phyloP scores from a whole-genome alignment of 2,797 vertebrate species.

The Acanthurus tractus region DNA sequence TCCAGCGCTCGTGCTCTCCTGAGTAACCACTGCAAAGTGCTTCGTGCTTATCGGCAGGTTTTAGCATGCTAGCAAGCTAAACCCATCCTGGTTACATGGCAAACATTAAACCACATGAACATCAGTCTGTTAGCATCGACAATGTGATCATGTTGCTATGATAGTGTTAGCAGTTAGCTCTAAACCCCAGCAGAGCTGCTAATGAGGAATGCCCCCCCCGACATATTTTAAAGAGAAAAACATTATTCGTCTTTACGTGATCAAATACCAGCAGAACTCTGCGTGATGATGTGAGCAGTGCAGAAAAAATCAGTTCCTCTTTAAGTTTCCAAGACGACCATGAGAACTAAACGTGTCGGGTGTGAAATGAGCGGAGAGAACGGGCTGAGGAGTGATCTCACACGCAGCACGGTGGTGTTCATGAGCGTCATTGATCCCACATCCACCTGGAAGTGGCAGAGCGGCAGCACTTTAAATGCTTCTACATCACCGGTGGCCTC shows the following conservation, averaged over 20 bases:
- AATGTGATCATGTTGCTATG: background rate
- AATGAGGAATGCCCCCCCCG: background rate
- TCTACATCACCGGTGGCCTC: constrained; percentile 53
- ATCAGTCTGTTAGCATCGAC: background rate
- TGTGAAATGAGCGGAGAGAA: background rate
- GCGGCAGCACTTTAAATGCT: constrained; percentile 44
- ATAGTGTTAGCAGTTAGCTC: background rate
- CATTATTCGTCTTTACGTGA: background rate
- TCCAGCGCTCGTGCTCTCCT: no score
- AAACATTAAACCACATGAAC: background rate
- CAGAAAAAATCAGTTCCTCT: background rate
- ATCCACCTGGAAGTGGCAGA: constrained; percentile 50
- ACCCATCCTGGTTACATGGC: background rate
- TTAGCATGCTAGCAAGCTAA: background rate
- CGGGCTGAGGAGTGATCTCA: background rate
- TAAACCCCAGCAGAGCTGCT: background rate
- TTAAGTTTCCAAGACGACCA: background rate
- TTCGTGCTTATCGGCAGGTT: background rate
- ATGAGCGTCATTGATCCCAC: constrained; percentile 48
- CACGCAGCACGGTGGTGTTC: constrained; percentile 1
- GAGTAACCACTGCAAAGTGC: background rate
- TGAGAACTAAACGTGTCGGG: background rate
- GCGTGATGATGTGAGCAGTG: no score
- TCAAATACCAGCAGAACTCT: background rate
- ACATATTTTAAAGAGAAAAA: background rate